A percentile compares a stretch with the other conserved stretches of the same genome.
phyloP scores from a whole-genome alignment of 2,113 vertebrate genomes.

The Serinus canaria region DNA sequence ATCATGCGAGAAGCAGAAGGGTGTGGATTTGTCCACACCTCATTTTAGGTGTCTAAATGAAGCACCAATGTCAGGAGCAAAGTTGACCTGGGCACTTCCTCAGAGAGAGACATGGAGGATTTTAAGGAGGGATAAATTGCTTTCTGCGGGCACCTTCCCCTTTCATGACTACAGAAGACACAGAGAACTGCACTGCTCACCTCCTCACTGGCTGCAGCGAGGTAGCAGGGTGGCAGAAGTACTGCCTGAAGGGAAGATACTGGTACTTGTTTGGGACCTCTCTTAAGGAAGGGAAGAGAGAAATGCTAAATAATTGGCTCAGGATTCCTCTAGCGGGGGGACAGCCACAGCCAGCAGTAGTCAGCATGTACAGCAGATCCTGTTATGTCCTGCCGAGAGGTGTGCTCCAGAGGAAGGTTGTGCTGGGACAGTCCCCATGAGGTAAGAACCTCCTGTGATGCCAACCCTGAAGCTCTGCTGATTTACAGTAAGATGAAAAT shows the following conservation, averaged over 20 bases:
- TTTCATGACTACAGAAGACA: not conserved
- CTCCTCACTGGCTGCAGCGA: not conserved
- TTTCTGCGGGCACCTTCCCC: not conserved
- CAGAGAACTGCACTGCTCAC: not conserved
- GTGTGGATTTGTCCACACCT: not conserved
- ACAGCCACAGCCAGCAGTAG: not conserved
- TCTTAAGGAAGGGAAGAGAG: not conserved
- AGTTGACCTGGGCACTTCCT: not conserved
- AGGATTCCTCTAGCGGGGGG: not conserved
- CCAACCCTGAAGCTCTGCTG: not conserved
- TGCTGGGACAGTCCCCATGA: not conserved
- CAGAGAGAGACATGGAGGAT: not conserved
- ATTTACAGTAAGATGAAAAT: conserved; percentile 40
- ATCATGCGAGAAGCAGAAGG: not conserved
- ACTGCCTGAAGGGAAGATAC: not conserved
- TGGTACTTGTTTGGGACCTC: not conserved
- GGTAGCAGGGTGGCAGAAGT: not conserved
- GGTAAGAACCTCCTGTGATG: conserved; percentile 4
- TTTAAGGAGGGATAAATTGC: not conserved
- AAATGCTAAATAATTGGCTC: not conserved
- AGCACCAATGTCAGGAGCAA: not conserved
- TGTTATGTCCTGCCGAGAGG: not conserved
- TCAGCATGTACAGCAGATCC: not conserved
- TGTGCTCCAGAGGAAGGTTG: not conserved
- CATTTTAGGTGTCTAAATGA: not conserved